Evolutionary conservation across 2,797 vertebrate genomes (phyloP).

Genomic region (Limosa lapponica): DNA sequence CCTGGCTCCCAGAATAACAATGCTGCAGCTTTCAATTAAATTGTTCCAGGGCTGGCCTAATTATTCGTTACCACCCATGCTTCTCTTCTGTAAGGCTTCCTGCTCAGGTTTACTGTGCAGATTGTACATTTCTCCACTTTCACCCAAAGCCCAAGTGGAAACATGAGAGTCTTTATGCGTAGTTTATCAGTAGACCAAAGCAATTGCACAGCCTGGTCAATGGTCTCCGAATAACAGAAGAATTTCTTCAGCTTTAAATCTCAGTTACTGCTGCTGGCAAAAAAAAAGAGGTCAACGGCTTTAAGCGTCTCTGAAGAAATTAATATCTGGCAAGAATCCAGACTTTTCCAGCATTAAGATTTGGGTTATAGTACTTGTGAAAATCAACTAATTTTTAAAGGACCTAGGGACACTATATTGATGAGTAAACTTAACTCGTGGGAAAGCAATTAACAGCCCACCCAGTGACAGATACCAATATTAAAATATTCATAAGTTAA

Average conservation of each 20-base stretch:
- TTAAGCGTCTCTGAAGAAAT: neutral
- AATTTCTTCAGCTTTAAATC: neutral
- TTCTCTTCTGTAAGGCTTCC: conserved; percentile 14
- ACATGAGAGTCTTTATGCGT: neutral
- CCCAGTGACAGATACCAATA: neutral
- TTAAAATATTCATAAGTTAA: neutral
- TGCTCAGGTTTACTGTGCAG: neutral
- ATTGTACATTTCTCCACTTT: neutral
- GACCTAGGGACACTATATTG: neutral
- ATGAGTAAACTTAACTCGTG: neutral
- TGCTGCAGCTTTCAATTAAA: neutral
- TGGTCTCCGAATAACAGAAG: neutral
- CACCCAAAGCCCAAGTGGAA: neutral
- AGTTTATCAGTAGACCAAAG: neutral
- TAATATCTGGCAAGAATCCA: neutral
- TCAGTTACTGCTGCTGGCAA: neutral
- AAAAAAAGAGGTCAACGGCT: neutral
- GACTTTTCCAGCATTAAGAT: neutral
- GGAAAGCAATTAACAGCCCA: neutral
- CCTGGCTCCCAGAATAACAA: neutral
- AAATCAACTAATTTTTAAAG: conserved; percentile 10
- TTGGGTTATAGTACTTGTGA: neutral
- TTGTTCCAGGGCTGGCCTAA: neutral
- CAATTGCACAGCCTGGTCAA: neutral
- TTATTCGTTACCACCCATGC: neutral